Evolutionary conservation across 2,888 invertebrate species (phyloP), one percentile per base, ranked within the genome.

Genomic region (Phrixothrix hirtus): DNA sequence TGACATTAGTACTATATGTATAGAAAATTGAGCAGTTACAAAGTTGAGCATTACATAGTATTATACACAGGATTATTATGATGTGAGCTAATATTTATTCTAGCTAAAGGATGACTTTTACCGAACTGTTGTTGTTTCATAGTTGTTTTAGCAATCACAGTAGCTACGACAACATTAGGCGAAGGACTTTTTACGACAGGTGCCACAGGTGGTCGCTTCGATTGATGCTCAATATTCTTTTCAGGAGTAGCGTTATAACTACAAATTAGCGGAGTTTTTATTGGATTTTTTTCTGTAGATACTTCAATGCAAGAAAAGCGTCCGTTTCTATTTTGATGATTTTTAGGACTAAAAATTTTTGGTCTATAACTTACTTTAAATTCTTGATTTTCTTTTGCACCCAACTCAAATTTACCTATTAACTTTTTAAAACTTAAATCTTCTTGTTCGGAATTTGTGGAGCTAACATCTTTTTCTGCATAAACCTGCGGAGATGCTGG

Each of bases 31-130:
- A 53, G 53, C 53, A 47, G 43, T 27, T 25, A 46, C 27, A 37
- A 42, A 17, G 31, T 48, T 57, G 52, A 56, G 51, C 57, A 48
- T 86, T 87, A 92, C 92, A 92, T 91, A 72, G 91, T 92, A 81
- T 92, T 92, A 79, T 90, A 92, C 77, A 91, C 88, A 72, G 88
- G 84, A 80, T 89, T 87, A 77, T 88, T 88, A 78, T 86, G 83
- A 78, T 85, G 81, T 67, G 83, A 82, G 80, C 88, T 86, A 77
- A 87, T 81, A 78, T 86, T 87, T 77, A 95, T 83, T 83, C 88
- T 88, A 69, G 92, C 87, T 71, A 95, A 81, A 62, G 95, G 94
- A 82, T 95, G 94, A 69, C 89, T 92, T 77, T 91, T 92, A 66
- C 94, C 94, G 75, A 92, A 93, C 75, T 94, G 93, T 77, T 90